phyloP scores from a whole-genome alignment of 2,113 vertebrate genomes.

The Calidris pugnax region DNA sequence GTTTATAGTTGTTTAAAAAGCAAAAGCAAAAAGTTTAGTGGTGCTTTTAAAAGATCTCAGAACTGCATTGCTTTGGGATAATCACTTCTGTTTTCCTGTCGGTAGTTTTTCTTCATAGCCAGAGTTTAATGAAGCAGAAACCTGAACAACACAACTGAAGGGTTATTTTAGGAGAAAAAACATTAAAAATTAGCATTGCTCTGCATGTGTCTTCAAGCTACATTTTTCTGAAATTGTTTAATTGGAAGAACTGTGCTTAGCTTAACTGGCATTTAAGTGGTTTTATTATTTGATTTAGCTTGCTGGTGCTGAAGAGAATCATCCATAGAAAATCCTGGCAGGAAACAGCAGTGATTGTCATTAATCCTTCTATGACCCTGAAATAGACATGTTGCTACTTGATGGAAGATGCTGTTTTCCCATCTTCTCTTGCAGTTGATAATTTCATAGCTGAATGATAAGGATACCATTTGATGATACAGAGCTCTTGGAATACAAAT shows the following conservation, averaged over 20 bases:
- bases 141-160: not conserved
- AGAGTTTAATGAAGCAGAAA: not conserved
- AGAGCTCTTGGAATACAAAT: constrained; percentile 37
- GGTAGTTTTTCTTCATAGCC: not conserved
- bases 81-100: not conserved
- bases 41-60: not conserved
- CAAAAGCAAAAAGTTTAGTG: not conserved
- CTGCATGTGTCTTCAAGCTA: not conserved
- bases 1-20: not conserved
- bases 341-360: not conserved
- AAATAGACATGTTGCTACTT: not conserved
- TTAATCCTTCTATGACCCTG: constrained; percentile 1
- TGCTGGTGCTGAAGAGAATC: not conserved
- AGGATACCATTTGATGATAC: not conserved
- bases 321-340: not conserved
- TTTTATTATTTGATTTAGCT: constrained; percentile 6
- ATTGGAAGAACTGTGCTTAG: not conserved
- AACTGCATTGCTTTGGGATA: not conserved
- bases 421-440: constrained; percentile 35
- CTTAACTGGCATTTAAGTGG: not conserved
- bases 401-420: not conserved
- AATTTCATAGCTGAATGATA: not conserved
- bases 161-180: not conserved
- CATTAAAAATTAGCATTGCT: not conserved
- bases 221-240: not conserved